Evolutionary conservation across 2,113 vertebrate species (phyloP), one percentile per base, ranked within the genome.

Genomic region (Catagonus wagneri): DNA sequence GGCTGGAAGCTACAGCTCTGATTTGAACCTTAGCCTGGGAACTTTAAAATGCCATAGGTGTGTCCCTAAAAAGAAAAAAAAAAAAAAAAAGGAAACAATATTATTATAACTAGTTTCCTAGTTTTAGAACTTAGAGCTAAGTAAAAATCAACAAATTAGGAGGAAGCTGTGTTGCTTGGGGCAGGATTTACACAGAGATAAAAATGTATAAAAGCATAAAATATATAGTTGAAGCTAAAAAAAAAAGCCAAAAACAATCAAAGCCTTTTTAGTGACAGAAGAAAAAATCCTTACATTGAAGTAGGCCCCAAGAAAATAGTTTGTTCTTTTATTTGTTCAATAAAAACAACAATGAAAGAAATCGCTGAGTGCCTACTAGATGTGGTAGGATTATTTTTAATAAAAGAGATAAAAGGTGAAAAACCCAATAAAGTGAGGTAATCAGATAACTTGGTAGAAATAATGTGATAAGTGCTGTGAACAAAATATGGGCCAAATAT

Each of bases 151-250:
- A 39, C 16, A 61, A 84, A 80, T 90, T 36, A 50, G 39, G 79
- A 80, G 5, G 56, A 78, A 72, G 34, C 3, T 56, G 1, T 34
- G 25, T 65, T 80, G 44, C 29, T 88, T 79, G 36, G 74, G 63
- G 74, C 56, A 68, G 17, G 16, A 83, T 15, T 71, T 60, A 86
- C 3, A 34, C 6, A 76, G 61, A 54, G 12, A 65, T 34, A 95
- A 93, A 93, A 86, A 5, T 44, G 44, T 44, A 86, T 85, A 29
- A 95, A 95, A 80, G 6, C 69, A n/a, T 36, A 74, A 61, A 74
- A 95, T 83, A 63, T 4, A 39, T 54, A 94, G 27, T 6, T 63
- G 39, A 23, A 79, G 52, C 13, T 44, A 20, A 81, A 74, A 79
- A 50, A 34, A 32, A 66, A 56, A n/a, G 34, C 23, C 25, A 6